Conservation (phyloP, 2,888 invertebrate genomes). For the Cistogaster globosa region DNA sequence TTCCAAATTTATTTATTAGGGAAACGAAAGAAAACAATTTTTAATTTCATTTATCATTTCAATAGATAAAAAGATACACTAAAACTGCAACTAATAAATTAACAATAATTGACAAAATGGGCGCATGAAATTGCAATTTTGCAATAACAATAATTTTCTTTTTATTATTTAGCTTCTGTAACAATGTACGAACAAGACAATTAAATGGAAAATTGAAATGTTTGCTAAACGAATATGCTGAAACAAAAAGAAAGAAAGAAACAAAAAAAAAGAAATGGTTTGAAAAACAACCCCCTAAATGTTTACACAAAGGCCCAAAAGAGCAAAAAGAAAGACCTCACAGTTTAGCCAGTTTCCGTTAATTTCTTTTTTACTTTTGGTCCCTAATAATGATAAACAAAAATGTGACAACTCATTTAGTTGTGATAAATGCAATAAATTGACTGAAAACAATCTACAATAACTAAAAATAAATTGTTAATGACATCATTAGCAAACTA, state of each 20-base stretch:
- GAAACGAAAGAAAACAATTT: not conserved
- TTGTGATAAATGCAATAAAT: constrained; percentile 27
- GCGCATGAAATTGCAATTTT: constrained; percentile 71
- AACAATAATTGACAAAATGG: constrained; percentile 67
- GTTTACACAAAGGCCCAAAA: constrained; percentile 44
- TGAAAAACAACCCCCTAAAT: constrained; percentile 47
- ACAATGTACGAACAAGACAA: constrained; percentile 67
- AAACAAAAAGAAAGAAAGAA: not conserved
- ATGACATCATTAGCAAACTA: constrained; percentile 69
- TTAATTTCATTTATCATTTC: constrained; percentile 30
- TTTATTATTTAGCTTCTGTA: constrained; percentile 47
- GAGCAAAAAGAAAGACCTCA: constrained; percentile 53
- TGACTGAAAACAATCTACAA: not conserved
- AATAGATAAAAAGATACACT: constrained; percentile 19
- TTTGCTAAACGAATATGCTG: not conserved
- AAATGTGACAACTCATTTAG: constrained; percentile 70
- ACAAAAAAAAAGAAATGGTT: not conserved
- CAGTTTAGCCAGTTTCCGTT: constrained; percentile 13
- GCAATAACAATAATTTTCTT: constrained; percentile 25
- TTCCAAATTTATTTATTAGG: constrained; percentile 44
- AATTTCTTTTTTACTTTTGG: not conserved
- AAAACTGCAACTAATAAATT: constrained; percentile 68
- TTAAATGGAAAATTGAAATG: constrained; percentile 57
- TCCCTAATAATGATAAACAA: constrained; percentile 51
- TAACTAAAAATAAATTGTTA: constrained; percentile 45